A percentile compares a stretch with the other conserved stretches of the same genome.
These are phyloP conservation scores for Zaprionus vittiger DNA, from an alignment of 1,140 invertebrate species.

Conservation along the genomic window DNA sequence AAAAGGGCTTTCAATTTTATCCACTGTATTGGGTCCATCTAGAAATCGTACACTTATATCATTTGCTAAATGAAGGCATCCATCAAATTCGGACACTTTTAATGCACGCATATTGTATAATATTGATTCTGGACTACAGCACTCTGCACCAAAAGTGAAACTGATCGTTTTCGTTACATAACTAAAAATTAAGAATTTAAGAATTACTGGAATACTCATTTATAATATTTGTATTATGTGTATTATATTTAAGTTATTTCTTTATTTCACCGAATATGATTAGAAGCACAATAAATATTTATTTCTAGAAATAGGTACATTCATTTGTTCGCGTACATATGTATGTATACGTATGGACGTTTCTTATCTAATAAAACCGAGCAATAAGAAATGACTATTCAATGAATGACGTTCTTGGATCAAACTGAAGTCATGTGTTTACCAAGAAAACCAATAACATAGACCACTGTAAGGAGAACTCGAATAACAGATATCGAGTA, in stretches of 20 bases:
- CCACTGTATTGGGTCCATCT: not conserved
- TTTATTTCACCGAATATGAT: not conserved
- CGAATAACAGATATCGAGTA: too few species aligned
- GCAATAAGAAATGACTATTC: conserved; percentile 20
- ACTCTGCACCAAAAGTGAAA: not conserved
- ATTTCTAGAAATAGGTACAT: not conserved
- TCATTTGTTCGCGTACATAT: not conserved
- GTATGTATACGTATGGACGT: conserved; percentile 6
- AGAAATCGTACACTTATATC: not conserved
- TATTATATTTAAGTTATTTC: not conserved
- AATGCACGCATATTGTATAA: conserved; percentile 11
- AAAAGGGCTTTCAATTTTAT: conserved; percentile 21
- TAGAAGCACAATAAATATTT: not conserved
- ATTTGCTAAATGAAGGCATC: conserved; percentile 9
- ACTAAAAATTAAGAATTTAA: conserved; percentile 41
- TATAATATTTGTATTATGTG: conserved; percentile 11
- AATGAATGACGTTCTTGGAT: conserved; percentile 28
- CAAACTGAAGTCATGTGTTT: conserved; percentile 37
- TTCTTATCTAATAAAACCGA: conserved; percentile 37
- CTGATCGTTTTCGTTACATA: conserved; percentile 19
- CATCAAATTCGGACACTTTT: conserved; percentile 8
- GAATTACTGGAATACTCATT: conserved; percentile 29
- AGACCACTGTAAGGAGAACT: too few species aligned
- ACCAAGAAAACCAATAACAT: conserved; percentile 7
- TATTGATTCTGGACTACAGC: conserved; percentile 22